Conservation (phyloP, 2,888 invertebrate species). For the Leptogaster cylindrica region DNA sequence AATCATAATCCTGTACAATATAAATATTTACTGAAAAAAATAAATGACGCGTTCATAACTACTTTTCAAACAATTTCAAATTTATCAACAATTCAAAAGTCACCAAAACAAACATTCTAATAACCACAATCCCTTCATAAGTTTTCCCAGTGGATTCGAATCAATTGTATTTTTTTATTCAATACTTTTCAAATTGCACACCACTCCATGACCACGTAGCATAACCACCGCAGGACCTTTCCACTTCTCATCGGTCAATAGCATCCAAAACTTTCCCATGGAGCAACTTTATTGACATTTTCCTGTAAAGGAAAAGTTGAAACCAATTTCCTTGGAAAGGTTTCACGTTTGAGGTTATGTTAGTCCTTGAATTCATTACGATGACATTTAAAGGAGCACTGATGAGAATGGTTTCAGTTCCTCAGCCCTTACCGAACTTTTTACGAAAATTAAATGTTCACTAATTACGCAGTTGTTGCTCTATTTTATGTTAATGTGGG, state of each 20-base stretch:
- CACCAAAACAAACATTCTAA: background rate
- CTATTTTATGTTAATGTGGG: constrained; percentile 31
- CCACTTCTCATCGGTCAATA: constrained; percentile 2
- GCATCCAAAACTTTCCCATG: background rate
- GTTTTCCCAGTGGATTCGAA: background rate
- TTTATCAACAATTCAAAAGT: background rate
- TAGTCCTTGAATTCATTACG: constrained; percentile 25
- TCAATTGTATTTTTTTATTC: background rate
- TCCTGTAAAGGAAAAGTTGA: background rate
- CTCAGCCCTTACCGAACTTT: constrained; percentile 18
- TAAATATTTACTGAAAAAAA: too few relatives aligned
- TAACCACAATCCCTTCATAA: background rate
- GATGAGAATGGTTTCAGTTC: constrained; percentile 14
- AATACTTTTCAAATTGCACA: background rate
- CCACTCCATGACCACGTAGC: background rate
- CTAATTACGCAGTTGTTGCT: constrained; percentile 34
- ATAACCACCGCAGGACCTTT: background rate
- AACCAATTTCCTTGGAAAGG: constrained; percentile 17
- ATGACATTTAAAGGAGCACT: constrained; percentile 3
- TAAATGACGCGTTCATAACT: too few relatives aligned
- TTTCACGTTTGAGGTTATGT: constrained; percentile 21
- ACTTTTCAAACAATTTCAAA: too few relatives aligned
- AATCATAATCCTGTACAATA: too few relatives aligned
- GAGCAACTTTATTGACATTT: constrained; percentile 17
- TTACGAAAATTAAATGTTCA: constrained; percentile 32